A percentile compares a stretch with the other conserved stretches of the same genome.
Conservation (phyloP, 2,888 invertebrate species). For the Amphiduros pacificus region DNA sequence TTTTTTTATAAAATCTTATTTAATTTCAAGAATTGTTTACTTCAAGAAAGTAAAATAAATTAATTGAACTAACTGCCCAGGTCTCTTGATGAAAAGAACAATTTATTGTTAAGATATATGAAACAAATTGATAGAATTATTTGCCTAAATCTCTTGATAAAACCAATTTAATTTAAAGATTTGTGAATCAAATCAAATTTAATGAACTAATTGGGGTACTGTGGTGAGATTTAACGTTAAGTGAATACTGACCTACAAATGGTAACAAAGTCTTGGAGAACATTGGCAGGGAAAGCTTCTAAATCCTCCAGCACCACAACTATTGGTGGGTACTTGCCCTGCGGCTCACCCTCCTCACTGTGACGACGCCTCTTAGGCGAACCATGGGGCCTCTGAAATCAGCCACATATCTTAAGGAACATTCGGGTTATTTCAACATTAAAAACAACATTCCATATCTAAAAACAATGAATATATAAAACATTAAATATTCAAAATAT, state of each 20-base stretch:
- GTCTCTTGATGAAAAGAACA: too few species aligned
- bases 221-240: too few species aligned
- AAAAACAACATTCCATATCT: neutral
- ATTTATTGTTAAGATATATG: too few species aligned
- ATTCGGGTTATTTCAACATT: neutral
- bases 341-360: neutral
- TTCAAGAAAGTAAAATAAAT: too few species aligned
- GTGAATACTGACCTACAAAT: slow-evolving; percentile 72
- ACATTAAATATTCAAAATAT: neutral
- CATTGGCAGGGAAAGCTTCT: slow-evolving; percentile 75
- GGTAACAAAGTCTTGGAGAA: slow-evolving; percentile 80
- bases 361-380: neutral
- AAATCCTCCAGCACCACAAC: slow-evolving; percentile 82
- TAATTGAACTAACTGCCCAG: too few species aligned
- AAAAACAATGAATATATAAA: neutral
- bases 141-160: too few species aligned
- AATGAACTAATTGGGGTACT: too few species aligned
- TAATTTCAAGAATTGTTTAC: neutral
- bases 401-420: neutral
- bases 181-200: too few species aligned
- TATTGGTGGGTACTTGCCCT: slow-evolving; percentile 44
- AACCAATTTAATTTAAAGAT: too few species aligned
- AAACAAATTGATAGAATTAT: too few species aligned
- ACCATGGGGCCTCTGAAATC: neutral
- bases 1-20: neutral